These are phyloP conservation scores for Dasypus novemcinctus DNA, from an alignment of 2,113 vertebrate genomes.

Conservation along the genomic window DNA sequence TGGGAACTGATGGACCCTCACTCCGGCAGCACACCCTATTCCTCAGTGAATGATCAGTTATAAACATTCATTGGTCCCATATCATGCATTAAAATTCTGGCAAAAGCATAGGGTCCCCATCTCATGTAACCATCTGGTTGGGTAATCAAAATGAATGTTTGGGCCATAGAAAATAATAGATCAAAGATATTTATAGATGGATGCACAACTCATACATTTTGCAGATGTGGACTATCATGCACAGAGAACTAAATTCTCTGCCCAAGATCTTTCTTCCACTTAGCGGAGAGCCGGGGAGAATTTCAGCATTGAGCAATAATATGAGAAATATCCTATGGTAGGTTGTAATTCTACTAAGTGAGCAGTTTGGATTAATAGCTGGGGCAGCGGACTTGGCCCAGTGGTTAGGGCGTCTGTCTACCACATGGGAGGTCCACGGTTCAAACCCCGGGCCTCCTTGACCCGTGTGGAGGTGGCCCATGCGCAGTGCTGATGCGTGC, in stretches of 20 bases:
- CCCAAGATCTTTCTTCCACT: background rate
- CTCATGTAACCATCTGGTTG: background rate
- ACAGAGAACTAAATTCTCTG: background rate
- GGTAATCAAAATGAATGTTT: background rate
- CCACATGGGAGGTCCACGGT: too few relatives aligned
- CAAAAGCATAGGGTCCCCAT: background rate
- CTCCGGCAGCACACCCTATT: background rate
- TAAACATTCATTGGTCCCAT: background rate
- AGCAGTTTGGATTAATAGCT: background rate
- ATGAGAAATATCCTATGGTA: background rate
- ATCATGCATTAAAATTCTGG: background rate
- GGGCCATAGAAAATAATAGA: background rate
- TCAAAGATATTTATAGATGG: background rate
- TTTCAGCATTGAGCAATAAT: background rate
- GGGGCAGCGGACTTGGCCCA: too few relatives aligned
- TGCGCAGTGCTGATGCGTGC: too few relatives aligned
- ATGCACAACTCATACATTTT: background rate
- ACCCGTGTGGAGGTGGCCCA: too few relatives aligned
- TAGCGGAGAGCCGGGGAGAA: background rate
- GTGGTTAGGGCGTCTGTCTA: too few relatives aligned
- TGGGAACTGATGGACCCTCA: background rate
- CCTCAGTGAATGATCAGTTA: background rate
- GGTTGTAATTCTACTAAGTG: background rate
- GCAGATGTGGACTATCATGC: background rate
- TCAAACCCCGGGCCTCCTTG: too few relatives aligned